Conservation (phyloP, 2,888 invertebrate genomes). For the Buathra laborator region DNA sequence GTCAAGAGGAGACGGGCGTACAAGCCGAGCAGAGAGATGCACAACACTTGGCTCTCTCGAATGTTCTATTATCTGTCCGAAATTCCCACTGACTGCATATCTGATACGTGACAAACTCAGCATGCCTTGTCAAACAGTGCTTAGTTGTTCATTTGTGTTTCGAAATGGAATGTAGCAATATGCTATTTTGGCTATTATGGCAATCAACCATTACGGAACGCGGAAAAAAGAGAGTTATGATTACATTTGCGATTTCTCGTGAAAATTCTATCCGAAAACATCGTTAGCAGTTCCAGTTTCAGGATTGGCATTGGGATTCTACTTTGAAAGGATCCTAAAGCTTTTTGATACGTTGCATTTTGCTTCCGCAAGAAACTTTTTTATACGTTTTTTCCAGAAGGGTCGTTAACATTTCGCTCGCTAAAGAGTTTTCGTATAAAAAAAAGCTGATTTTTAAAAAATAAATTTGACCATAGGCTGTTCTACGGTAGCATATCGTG, state of each 20-base stretch:
- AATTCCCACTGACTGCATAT: slow-evolving; percentile 8
- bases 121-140: slow-evolving; percentile 51
- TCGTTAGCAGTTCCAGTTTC: too few species aligned
- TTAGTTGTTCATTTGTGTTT: slow-evolving; percentile 29
- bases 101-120: neutral
- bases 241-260: neutral
- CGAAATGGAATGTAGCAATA: neutral
- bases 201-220: neutral
- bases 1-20: slow-evolving; percentile 6
- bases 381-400: too few species aligned
- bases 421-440: too few species aligned
- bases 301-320: too few species aligned
- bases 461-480: too few species aligned
- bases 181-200: slow-evolving; percentile 5
- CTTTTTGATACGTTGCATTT: too few species aligned
- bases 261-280: too few species aligned
- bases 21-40: slow-evolving; percentile 23
- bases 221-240: neutral
- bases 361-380: too few species aligned
- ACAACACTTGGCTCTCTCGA: slow-evolving; percentile 14
- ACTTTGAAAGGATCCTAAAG: too few species aligned
- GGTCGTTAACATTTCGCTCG: too few species aligned
- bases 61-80: neutral
- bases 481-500: too few species aligned
- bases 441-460: too few species aligned